Evolutionary conservation across 2,888 invertebrate species (phyloP), one percentile per base, ranked within the genome.

Genomic region (Dasysyrphus albostriatus): DNA sequence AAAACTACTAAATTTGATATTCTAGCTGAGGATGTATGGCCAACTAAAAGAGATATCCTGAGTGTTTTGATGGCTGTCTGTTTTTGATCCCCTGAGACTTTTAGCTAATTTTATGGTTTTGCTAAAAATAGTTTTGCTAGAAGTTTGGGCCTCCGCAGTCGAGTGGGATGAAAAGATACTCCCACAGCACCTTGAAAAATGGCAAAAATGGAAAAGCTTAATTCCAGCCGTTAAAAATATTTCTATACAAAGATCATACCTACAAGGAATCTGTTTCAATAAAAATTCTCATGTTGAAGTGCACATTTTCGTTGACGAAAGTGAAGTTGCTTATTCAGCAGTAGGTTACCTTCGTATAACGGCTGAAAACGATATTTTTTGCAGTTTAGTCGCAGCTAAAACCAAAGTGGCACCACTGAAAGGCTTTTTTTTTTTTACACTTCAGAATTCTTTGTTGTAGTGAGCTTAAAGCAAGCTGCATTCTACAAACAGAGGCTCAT

Each of bases 91-190:
- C 0, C 19, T 80, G 12, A 59, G 73, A 4, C 9, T 80, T 12
- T 34, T 80, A 19, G 59, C 80, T 1, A 67, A 74, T n/a, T 73
- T 74, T 12, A 88, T 88, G 3, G 69, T 90, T 1, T 39, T 87
- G 12, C 82, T 88, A 16, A 74, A 74, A 47, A 74, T 56, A n/a
- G 2, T 59, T 19, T 12, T 70, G n/a, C 69, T 61, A 12, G 70
- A 78, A 10, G 56, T 78, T 5, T 61, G 61, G 76, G 10, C 39
- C 1, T 69, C 59, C 6, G 44, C 32, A 9, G 44, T 77, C 9
- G 51, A 69, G 0, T 77, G 76, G 69, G 69, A 77, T 51, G 24
- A 59, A 19, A 59, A 39, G 12, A 61, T 61, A 7, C 61, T 61
- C 1, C 42, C 61, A 24, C 24, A 61, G 19, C 58, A 67, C 19